These are phyloP conservation scores for Idris sp. DNA, from an alignment of 1,140 invertebrate species.

Conservation along the genomic window DNA sequence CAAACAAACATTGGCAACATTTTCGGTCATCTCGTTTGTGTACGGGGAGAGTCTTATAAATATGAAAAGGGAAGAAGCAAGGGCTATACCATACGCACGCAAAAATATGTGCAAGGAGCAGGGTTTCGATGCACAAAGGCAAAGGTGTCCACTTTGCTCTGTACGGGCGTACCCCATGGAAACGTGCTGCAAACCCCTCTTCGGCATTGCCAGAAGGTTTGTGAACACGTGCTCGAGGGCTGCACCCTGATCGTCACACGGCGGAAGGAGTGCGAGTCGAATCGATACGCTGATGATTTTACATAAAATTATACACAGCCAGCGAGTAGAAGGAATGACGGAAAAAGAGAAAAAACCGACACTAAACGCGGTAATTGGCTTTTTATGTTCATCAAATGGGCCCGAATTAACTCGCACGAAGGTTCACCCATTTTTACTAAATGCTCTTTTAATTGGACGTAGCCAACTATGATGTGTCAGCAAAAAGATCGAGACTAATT, in stretches of 20 bases:
- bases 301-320: slow-evolving; percentile 26
- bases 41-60: slow-evolving; percentile 5
- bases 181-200: slow-evolving; percentile 35
- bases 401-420: not conserved
- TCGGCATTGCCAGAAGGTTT: slow-evolving; percentile 42
- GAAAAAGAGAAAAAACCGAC: slow-evolving; percentile 1
- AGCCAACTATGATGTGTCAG: slow-evolving; percentile 19
- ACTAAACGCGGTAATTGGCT: slow-evolving; percentile 24
- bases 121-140: slow-evolving; percentile 40
- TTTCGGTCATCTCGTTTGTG: slow-evolving; percentile 20
- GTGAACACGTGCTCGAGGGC: slow-evolving; percentile 45
- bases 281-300: slow-evolving; percentile 51
- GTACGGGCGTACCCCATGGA: slow-evolving; percentile 45
- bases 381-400: slow-evolving; percentile 20
- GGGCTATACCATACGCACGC: slow-evolving; percentile 36
- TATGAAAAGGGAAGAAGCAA: slow-evolving; percentile 13
- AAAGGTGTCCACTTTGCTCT: slow-evolving; percentile 47
- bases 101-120: slow-evolving; percentile 41
- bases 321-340: not conserved
- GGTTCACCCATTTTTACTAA: slow-evolving; percentile 10
- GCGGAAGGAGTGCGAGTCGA: slow-evolving; percentile 33
- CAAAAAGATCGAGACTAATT: slow-evolving; percentile 3
- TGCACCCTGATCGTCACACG: slow-evolving; percentile 35
- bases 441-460: slow-evolving; percentile 32
- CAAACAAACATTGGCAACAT: slow-evolving; percentile 25